Evolutionary conservation across 2,888 invertebrate genomes (phyloP).

Genomic region (Drosophila anomalipes): DNA sequence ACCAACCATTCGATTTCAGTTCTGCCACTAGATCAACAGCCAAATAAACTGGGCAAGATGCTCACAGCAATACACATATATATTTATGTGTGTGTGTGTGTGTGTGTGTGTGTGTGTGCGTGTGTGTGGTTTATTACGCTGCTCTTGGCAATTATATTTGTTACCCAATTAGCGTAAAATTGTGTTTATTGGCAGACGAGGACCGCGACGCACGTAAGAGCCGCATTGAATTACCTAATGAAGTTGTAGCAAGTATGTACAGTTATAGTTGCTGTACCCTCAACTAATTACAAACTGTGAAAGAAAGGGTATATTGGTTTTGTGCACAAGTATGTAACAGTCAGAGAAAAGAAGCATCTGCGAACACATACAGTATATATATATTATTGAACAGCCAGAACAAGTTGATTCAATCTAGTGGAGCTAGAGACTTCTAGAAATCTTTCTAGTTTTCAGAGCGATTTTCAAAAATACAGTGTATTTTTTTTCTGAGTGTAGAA

Average conservation of each 20-base stretch:
- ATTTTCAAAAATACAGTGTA: background rate
- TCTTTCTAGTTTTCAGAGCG: background rate
- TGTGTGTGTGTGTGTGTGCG: constrained; percentile 34
- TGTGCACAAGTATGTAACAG: background rate
- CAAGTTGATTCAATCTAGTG: background rate
- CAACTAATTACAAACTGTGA: background rate
- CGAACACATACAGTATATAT: background rate
- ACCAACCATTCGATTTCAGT: constrained; percentile 43
- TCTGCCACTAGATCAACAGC: constrained; percentile 45
- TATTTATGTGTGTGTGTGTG: constrained; percentile 38
- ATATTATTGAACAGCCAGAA: background rate
- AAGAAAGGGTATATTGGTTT: background rate
- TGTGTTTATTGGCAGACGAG: constrained; percentile 80
- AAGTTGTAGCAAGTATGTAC: constrained; percentile 60
- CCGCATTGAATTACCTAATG: constrained; percentile 76
- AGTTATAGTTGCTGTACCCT: constrained; percentile 43
- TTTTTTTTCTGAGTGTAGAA: background rate
- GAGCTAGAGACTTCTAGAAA: background rate
- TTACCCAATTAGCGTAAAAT: constrained; percentile 83
- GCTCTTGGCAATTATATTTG: constrained; percentile 83
- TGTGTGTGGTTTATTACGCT: constrained; percentile 78
- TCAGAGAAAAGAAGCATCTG: background rate
- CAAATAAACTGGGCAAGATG: constrained; percentile 39
- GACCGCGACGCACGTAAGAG: constrained; percentile 36
- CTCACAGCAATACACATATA: constrained; percentile 52